Evolutionary conservation across 2,113 vertebrate genomes (phyloP).

Genomic region (Lathamus discolor): DNA sequence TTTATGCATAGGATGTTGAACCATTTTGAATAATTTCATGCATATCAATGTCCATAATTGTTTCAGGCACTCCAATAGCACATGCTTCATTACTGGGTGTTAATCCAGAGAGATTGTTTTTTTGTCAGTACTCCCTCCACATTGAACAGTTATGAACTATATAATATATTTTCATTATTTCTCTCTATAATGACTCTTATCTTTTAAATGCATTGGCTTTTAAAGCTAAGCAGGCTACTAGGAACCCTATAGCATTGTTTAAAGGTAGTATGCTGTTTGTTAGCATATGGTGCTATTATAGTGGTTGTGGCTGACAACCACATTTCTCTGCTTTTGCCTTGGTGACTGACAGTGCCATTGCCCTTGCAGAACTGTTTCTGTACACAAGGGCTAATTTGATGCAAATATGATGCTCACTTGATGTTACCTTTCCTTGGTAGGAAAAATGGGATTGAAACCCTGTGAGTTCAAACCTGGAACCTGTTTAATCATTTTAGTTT

Average conservation of each 20-base stretch:
- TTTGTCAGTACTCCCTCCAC: slow-evolving; percentile 36
- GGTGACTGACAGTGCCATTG: background rate
- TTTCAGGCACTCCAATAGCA: slow-evolving; percentile 63
- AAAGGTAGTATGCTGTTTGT: background rate
- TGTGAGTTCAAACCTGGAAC: background rate
- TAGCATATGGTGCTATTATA: background rate
- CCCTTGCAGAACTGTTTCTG: background rate
- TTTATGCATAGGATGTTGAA: slow-evolving; percentile 58
- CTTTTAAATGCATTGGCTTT: slow-evolving; percentile 7
- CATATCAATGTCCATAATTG: slow-evolving; percentile 59
- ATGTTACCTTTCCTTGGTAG: background rate
- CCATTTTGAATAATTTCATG: slow-evolving; percentile 65
- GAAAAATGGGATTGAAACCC: background rate
- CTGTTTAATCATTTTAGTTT: background rate
- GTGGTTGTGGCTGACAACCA: background rate
- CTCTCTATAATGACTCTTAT: background rate
- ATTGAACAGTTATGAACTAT: slow-evolving; percentile 18
- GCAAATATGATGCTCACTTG: background rate
- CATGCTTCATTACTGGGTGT: slow-evolving; percentile 45
- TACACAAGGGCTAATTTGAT: background rate
- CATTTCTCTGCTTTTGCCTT: background rate
- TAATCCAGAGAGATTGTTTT: slow-evolving; percentile 60
- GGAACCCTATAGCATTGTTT: background rate
- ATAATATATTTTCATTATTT: slow-evolving; percentile 36
- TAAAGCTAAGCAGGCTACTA: background rate